A percentile compares a stretch with the other conserved stretches of the same genome.
Evolutionary conservation across 2,797 vertebrate species (phyloP).

Genomic region (Anableps anableps): DNA sequence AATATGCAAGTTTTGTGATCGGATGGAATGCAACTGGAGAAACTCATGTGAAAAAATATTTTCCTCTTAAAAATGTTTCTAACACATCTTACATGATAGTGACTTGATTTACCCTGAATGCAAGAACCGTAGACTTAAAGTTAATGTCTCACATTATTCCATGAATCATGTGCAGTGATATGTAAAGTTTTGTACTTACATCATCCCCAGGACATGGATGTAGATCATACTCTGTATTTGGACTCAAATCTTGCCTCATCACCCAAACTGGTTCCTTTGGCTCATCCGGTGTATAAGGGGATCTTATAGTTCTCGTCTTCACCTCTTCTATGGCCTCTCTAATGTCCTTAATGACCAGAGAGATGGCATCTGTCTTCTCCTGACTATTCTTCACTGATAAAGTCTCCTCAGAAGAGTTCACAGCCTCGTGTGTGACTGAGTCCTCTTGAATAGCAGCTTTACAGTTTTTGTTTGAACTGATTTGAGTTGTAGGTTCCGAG

Average conservation of each 20-base stretch:
- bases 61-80: no score
- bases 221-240: constrained; percentile 88
- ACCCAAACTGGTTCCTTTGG: constrained; percentile 98
- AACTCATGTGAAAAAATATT: no score
- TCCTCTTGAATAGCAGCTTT: constrained; percentile 41
- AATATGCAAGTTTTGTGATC: no score
- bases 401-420: constrained; percentile 56
- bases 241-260: constrained; percentile 96
- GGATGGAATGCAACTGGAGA: no score
- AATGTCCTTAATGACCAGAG: constrained; percentile 96
- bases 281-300: constrained; percentile 96
- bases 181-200: constrained; percentile 82
- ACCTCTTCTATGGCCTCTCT: constrained; percentile 98
- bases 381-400: constrained; percentile 79
- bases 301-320: constrained; percentile 95
- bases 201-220: constrained; percentile 85
- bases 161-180: background rate
- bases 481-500: constrained; percentile 26
- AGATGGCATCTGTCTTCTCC: constrained; percentile 94
- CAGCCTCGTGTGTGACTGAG: constrained; percentile 19
- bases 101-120: no score
- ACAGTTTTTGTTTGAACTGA: constrained; percentile 61
- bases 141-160: background rate
- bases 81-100: no score
- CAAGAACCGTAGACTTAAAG: no score